Evolutionary conservation across 2,113 vertebrate genomes (phyloP), one percentile per base, ranked within the genome.

Genomic region (Gopherus flavomarginatus): DNA sequence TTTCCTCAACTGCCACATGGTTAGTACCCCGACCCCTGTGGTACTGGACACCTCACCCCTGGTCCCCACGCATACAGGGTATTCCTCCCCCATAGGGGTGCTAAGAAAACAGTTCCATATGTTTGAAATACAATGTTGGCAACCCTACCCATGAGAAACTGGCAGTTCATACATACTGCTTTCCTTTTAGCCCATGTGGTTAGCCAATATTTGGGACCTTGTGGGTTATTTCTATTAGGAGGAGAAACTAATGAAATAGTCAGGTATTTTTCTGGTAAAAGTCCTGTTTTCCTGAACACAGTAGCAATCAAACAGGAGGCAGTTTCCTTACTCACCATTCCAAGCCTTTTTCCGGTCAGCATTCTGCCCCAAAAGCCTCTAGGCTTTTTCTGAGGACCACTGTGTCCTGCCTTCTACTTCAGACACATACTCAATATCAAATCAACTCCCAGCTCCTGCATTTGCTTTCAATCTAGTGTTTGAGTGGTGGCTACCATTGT

Each of bases 321-420:
- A 88, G 94, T 88, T 97, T 96, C 96, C 11, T n/a, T 81, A 35
- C 31, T 81, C 93, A 35, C 62, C 6, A 90, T 95, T 95, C 95
- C 90, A 95, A 93, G 92, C 77, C 87, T 54, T 72, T 95, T 96
- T 97, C 93, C 93, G 89, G 87, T n/a, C 93, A 96, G 53, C 83
- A 89, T 52, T 65, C 62, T 35, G 62, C 62, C 31, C 14, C 62
- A 65, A 65, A 35, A 16, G 31, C 62, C 62, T 65, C 62, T 65
- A 35, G 6, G 14, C 31, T 65, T 35, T 35, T 65, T 65, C 62
- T 65, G 62, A 65, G 62, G 62, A 8, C 93, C 94, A 90, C 47
- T 85, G 87, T 81, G 89, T 94, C 93, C 94, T 95, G 81, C 27
- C 80, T 90, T 96, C 91, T 65, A 53, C 90, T 85, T 84, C 44